phyloP scores from a whole-genome alignment of 2,113 vertebrate species.

The Sialia sialis region DNA sequence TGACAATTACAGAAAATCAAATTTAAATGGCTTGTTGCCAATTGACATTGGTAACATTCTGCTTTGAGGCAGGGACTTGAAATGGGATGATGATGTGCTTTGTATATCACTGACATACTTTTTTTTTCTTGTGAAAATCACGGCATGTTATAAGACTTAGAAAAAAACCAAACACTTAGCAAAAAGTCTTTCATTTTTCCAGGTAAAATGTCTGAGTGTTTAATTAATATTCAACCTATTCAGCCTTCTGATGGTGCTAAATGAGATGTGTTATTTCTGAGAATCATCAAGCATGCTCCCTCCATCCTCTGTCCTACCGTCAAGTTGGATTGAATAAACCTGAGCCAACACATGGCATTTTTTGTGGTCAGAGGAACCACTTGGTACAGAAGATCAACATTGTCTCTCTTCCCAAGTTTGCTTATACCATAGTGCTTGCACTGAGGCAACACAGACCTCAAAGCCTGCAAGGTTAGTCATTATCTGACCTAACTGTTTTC shows the following conservation, averaged over 20 bases:
- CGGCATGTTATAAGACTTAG: background rate
- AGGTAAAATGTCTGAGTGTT: background rate
- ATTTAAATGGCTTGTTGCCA: background rate
- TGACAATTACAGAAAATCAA: background rate
- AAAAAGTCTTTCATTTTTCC: background rate
- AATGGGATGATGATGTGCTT: background rate
- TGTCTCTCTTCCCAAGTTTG: background rate
- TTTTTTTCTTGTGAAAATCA: background rate
- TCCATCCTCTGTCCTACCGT: background rate
- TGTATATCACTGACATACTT: background rate
- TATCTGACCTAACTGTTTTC: background rate
- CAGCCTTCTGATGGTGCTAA: background rate
- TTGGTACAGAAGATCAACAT: background rate
- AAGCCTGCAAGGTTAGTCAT: background rate
- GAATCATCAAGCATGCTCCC: background rate
- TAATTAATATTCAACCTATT: background rate
- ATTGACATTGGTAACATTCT: background rate
- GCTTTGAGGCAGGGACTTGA: background rate
- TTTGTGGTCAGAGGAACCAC: background rate
- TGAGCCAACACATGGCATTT: background rate
- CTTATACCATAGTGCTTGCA: background rate
- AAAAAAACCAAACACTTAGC: background rate
- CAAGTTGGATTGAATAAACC: background rate
- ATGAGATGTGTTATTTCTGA: background rate
- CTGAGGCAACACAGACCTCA: background rate